A percentile compares a stretch with the other conserved stretches of the same genome.
Conservation (phyloP, 2,797 vertebrate genomes). For the Poecile montanus region DNA sequence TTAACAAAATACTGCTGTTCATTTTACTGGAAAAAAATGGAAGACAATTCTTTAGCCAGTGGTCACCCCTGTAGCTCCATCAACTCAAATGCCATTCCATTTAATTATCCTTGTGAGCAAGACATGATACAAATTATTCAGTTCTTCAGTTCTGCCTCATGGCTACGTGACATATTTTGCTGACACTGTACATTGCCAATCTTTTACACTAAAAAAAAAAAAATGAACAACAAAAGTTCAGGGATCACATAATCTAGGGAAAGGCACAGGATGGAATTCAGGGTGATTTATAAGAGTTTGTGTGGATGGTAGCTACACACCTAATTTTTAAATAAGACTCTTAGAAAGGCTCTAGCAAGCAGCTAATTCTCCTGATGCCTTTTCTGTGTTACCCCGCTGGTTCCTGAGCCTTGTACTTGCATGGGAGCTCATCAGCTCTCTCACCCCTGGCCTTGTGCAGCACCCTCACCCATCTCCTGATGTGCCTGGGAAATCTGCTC, state of each 20-base stretch:
- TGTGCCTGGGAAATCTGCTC: not conserved
- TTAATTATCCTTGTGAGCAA: slow-evolving; percentile 35
- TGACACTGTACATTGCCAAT: not conserved
- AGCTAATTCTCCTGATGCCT: not conserved
- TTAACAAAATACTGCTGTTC: not conserved
- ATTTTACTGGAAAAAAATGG: not conserved
- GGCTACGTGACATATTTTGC: not conserved
- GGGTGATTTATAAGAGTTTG: not conserved
- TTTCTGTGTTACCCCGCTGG: not conserved
- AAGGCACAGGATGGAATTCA: not conserved
- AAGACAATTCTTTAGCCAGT: not conserved
- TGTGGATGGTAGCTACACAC: accelerated
- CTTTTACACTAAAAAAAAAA: not conserved
- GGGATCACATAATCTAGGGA: not conserved
- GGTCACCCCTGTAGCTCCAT: not conserved
- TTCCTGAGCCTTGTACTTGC: not conserved
- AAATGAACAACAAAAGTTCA: not conserved
- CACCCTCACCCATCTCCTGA: not conserved
- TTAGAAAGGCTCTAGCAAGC: not conserved
- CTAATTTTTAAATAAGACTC: not conserved
- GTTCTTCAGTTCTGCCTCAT: not conserved
- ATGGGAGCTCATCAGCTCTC: not conserved
- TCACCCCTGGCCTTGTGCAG: not conserved
- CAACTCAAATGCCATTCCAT: slow-evolving; percentile 20
- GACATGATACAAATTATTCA: slow-evolving; percentile 8